Base-by-base conservation (phyloP, 2,888 invertebrate genomes). In the Sinopyrophorus schimmeli region DNA sequence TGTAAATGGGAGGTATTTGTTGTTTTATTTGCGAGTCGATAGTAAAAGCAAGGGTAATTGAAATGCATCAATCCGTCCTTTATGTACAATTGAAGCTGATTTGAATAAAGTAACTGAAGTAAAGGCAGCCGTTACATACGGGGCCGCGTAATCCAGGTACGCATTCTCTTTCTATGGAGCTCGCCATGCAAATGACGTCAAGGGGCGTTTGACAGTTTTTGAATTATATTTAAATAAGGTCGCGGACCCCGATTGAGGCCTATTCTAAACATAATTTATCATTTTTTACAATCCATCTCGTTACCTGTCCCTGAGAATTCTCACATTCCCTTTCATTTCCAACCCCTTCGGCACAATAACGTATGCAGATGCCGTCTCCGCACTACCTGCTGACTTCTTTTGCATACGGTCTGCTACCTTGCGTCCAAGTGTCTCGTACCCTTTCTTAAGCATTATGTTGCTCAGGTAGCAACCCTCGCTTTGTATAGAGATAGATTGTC, bases 141-240 rank as follows among this genome's bases (percentile, higher is more conserved):
- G 30, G n/a, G 39, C 43, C 42, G 49, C 43, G 37, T 42, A 54
- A 48, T 46, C 53, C 55, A 58, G 55, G 58, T 58, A 58, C 41
- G 49, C 23, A 32, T 18, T 34, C 27, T 52, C 43, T 54, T 57
- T 54, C 46, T 44, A 53, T 39, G 38, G 27, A 40, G 41, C 38
- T 57, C 65, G 60, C 69, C 69, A 71, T 70, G 71, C 69, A 69
- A 71, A 70, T 70, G 67, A 62, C 60, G 59, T 61, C 60, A 60
- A 66, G 68, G 69, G 69, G 66, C 65, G 67, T 67, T 68, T 70
- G 71, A 70, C 69, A 71, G 68, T 69, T 70, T 63, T 61, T 68
- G 70, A 71, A 71, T 71, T 64, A 71, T 70, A 72, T 70, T 72
- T 67, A 71, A 69, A 70, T 69, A 61, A 68, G 67, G 63, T 58